Base-by-base conservation (phyloP, 2,113 vertebrate species). In the Channa argus region DNA sequence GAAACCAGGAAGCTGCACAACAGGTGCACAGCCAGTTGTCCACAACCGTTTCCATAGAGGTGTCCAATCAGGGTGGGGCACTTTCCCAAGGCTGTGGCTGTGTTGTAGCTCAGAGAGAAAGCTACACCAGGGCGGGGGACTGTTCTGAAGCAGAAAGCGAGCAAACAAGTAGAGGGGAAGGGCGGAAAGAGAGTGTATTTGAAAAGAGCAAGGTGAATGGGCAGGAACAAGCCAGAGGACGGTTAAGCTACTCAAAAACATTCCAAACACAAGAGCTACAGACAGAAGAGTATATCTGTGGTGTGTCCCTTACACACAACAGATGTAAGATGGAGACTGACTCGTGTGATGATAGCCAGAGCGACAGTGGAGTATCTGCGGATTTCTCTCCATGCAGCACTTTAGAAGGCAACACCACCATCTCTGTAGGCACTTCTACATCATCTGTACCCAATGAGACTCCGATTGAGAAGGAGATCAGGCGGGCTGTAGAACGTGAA, bases 401-500 rank as follows among this genome's bases (percentile, higher is more conserved):
- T 43, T 52, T 67, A 45, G 91, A 92, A 49, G 53, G 39, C 24
- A 63, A 46, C 47, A 47, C 43, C 64, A 33, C 37, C 34, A 3
- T 24, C 15, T 34, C 38, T 13, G 1, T 59, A 11, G 68, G 44
- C 12, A 61, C 12, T 33, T n/a, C 58, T 49, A 56, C 62, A 34
- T 43, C 62, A 34, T 43, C 78, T 14, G 50, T 52, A 41, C 64
- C 54, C 2, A 85, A 73, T 0, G 97, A 99, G 91, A 99, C 97
- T 0, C 98, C 98, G 47, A 97, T 99, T 0, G 96, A 99, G 89
- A 91, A 93, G 74, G 98, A 95, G 82, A 95, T 95, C 70, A 94
- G 97, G 2, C 85, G 82, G 62, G 45, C 90, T 4, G 34, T 96
- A 63, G 93, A 96, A 83, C 94, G 98, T 0, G 98, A 99, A 83